Conservation (phyloP, 30 jellyfish, hydroid and myxozoan genomes). For the Hydra vulgaris region DNA sequence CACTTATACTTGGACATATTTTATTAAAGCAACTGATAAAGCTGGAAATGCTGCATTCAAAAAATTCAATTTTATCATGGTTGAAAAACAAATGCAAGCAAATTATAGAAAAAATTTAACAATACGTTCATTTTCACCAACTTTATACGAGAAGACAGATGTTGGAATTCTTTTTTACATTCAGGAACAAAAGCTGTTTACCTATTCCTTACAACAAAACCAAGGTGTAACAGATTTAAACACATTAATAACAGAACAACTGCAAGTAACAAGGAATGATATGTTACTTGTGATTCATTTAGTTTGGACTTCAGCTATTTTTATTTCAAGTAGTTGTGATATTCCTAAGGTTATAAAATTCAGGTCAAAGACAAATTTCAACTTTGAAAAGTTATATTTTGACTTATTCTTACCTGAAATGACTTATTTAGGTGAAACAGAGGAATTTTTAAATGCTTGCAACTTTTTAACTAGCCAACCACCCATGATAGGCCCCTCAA, state of each 20-base stretch:
- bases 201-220: not conserved
- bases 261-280: constrained; percentile 27
- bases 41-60: constrained; percentile 24
- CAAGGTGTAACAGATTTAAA: constrained; percentile 19
- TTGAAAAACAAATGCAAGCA: not conserved
- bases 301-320: constrained; percentile 34
- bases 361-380: constrained; percentile 30
- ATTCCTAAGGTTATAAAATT: constrained; percentile 22
- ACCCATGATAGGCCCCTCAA: constrained; percentile 22
- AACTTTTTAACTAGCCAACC: constrained; percentile 35
- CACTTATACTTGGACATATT: constrained; percentile 28
- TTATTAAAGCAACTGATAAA: constrained; percentile 52
- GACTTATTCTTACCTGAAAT: constrained; percentile 37
- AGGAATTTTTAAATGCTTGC: constrained; percentile 27
- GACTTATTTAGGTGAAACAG: constrained; percentile 13
- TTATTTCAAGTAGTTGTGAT: constrained; percentile 35
- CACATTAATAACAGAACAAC: constrained; percentile 7
- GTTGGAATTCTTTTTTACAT: constrained; percentile 44
- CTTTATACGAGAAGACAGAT: constrained; percentile 20
- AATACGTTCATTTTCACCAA: not conserved
- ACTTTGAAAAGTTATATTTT: constrained; percentile 27
- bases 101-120: not conserved
- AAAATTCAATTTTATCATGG: constrained; percentile 1
- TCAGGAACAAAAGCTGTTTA: constrained; percentile 15
- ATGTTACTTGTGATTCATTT: constrained; percentile 22